Conservation (phyloP, 2,888 invertebrate genomes). For the Sarcophaga rosellei region DNA sequence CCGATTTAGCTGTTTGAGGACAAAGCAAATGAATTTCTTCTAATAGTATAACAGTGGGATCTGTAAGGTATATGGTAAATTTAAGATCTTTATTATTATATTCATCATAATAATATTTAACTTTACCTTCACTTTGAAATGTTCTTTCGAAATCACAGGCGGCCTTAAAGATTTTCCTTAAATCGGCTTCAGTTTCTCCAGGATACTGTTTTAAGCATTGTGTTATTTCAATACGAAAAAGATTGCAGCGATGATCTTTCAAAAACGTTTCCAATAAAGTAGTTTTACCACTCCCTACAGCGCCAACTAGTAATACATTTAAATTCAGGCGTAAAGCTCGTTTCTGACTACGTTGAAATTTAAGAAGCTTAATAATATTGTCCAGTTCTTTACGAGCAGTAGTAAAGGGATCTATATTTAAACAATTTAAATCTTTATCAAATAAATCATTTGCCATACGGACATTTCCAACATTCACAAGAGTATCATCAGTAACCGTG, state of each 20-base stretch:
- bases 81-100: too few species aligned
- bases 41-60: constrained; percentile 79
- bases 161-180: constrained; percentile 81
- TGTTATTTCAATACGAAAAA: constrained; percentile 78
- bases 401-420: constrained; percentile 72
- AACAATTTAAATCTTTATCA: constrained; percentile 2
- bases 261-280: constrained; percentile 82
- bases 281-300: constrained; percentile 84
- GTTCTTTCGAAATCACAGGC: constrained; percentile 77
- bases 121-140: constrained; percentile 72
- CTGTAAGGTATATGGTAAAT: constrained; percentile 69
- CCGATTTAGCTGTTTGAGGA: constrained; percentile 75
- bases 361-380: constrained; percentile 70
- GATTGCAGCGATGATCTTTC: constrained; percentile 80
- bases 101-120: not conserved
- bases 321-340: constrained; percentile 21
- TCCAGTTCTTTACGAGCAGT: constrained; percentile 72
- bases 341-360: constrained; percentile 74
- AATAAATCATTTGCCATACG: constrained; percentile 57
- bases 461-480: constrained; percentile 72
- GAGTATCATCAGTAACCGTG: constrained; percentile 68
- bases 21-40: constrained; percentile 82
- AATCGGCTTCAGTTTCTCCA: constrained; percentile 82
- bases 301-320: constrained; percentile 81
- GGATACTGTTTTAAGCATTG: constrained; percentile 81